Percentiles rank a stretch among this genome's conserved stretches.
Evolutionary conservation across 2,113 vertebrate species (phyloP).

Genomic region (Balaeniceps rex): DNA sequence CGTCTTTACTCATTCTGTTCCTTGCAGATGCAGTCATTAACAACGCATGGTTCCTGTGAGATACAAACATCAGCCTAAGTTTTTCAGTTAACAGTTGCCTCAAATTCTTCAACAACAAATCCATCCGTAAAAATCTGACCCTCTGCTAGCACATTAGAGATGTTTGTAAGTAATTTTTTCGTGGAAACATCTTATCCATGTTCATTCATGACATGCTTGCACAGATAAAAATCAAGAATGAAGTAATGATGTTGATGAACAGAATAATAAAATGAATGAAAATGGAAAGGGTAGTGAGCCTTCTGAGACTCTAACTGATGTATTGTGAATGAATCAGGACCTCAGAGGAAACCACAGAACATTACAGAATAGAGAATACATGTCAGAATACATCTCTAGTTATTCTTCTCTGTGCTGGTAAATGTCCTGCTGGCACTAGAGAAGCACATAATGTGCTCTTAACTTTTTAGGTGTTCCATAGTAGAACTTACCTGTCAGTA

Average conservation of each 20-base stretch:
- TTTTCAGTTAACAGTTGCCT: neutral
- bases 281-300: neutral
- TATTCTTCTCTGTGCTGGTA: neutral
- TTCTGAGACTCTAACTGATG: neutral
- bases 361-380: neutral
- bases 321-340: neutral
- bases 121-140: neutral
- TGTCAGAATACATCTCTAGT: neutral
- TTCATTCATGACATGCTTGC: neutral
- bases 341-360: neutral
- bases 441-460: neutral
- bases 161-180: neutral
- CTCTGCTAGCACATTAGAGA: neutral
- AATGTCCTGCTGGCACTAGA: neutral
- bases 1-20: neutral
- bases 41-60: neutral
- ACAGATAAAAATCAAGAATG: neutral
- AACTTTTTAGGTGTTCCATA: neutral
- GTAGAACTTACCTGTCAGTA: neutral
- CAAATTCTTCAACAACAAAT: neutral
- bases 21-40: neutral
- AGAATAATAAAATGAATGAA: neutral
- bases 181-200: neutral
- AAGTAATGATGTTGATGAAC: neutral
- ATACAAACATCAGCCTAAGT: neutral